A percentile compares a stretch with the other conserved stretches of the same genome.
Evolutionary conservation across 2,797 vertebrate species (phyloP).

Genomic region (Pterois miles): DNA sequence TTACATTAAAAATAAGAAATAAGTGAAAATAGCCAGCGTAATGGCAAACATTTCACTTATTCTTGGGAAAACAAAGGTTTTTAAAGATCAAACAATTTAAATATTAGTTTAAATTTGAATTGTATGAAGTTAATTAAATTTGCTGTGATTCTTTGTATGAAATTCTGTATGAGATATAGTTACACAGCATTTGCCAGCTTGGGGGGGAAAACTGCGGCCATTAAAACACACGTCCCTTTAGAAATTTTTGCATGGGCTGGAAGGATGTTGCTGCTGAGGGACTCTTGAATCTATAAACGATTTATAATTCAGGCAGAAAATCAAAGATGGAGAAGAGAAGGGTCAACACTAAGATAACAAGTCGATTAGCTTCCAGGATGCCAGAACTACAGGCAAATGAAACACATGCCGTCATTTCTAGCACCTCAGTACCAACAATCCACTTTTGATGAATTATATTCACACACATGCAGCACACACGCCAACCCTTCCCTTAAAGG

Average conservation of each 20-base stretch:
- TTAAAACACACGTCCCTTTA: not conserved
- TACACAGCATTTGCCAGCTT: not conserved
- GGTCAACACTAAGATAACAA: slow-evolving; percentile 42
- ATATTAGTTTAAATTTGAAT: too few relatives aligned
- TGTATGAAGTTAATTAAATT: not conserved
- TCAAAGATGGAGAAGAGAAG: slow-evolving; percentile 51
- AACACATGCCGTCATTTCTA: slow-evolving; percentile 2
- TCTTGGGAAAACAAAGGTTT: too few relatives aligned
- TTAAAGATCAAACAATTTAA: too few relatives aligned
- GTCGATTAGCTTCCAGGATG: slow-evolving; percentile 45
- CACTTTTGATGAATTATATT: not conserved
- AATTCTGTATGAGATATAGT: not conserved
- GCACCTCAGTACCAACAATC: not conserved
- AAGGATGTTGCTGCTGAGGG: slow-evolving; percentile 6
- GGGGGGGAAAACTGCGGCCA: not conserved
- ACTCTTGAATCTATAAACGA: slow-evolving; percentile 18
- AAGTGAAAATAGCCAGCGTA: not conserved
- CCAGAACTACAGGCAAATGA: slow-evolving; percentile 14
- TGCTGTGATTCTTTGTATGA: not conserved
- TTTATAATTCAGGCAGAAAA: slow-evolving; percentile 63
- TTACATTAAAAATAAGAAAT: not conserved
- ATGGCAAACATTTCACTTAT: too few relatives aligned
- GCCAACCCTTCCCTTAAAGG: not conserved
- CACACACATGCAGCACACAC: not conserved
- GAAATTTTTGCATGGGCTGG: not conserved